Percentiles rank a stretch among this genome's conserved stretches.
Evolutionary conservation across 2,797 vertebrate genomes (phyloP).

Genomic region (Gila robusta): DNA sequence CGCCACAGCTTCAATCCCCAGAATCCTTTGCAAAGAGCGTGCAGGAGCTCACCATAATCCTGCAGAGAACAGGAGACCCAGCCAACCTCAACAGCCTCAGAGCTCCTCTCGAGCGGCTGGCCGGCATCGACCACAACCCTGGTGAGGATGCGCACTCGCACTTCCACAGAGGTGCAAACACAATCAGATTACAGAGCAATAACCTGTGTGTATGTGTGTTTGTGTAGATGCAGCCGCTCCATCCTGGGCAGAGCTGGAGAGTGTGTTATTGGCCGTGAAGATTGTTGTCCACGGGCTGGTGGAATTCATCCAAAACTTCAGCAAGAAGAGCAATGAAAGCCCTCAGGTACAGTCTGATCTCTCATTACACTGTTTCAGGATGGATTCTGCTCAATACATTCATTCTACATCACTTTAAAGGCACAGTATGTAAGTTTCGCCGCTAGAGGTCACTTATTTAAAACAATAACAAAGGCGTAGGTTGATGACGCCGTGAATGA

Average conservation of each 20-base stretch:
- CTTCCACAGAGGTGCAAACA: not conserved
- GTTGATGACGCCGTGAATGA: not conserved
- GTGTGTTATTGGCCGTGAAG: conserved; percentile 93
- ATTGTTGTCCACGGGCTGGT: conserved; percentile 93
- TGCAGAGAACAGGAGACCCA: conserved; percentile 94
- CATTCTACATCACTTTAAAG: not conserved
- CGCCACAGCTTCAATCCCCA: conserved; percentile 89
- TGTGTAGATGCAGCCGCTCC: conserved; percentile 85
- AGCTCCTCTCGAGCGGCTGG: conserved; percentile 92
- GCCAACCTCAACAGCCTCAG: conserved; percentile 93
- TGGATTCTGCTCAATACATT: not conserved
- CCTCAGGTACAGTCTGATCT: conserved; percentile 84
- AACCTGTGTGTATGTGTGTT: conserved; percentile 58
- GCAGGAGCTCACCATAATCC: conserved; percentile 95
- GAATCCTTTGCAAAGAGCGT: conserved; percentile 98
- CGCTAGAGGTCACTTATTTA: not conserved
- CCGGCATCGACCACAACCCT: conserved; percentile 95
- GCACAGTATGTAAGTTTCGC: not conserved
- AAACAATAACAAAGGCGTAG: not conserved
- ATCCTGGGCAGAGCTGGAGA: conserved; percentile 93
- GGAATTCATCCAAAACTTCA: conserved; percentile 97
- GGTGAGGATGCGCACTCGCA: conserved; percentile 73
- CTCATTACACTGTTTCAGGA: not conserved
- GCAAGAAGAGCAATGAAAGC: conserved; percentile 93
- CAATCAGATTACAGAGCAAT: not conserved